These are phyloP conservation scores for Chrysolina americana DNA, from an alignment of 2,888 invertebrate species.

Conservation along the genomic window DNA sequence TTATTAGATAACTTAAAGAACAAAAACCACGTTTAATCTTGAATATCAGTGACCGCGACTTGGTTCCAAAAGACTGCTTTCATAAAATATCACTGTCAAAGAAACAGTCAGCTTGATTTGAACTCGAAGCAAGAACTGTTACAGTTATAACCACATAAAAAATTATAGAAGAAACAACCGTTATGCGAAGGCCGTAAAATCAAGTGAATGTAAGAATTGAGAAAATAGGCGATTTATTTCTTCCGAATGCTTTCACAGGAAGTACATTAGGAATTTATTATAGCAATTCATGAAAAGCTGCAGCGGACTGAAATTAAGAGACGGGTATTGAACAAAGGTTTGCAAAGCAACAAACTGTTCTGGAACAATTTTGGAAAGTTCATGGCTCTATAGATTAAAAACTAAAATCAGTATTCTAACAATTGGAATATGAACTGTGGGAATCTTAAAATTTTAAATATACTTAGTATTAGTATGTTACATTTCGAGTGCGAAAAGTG, in stretches of 20 bases:
- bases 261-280: not conserved
- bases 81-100: constrained; percentile 28
- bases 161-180: constrained; percentile 31
- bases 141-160: constrained; percentile 31
- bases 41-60: not conserved
- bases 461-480: too few species aligned
- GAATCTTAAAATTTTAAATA: too few species aligned
- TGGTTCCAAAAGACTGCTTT: not conserved
- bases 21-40: not conserved
- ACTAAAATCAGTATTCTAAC: too few species aligned
- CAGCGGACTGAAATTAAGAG: not conserved
- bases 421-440: too few species aligned
- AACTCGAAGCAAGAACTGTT: constrained; percentile 24
- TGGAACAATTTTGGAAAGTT: too few species aligned
- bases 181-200: constrained; percentile 26
- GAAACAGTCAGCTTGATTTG: not conserved
- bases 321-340: not conserved
- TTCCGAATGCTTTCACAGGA: constrained; percentile 19
- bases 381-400: too few species aligned
- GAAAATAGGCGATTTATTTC: constrained; percentile 19
- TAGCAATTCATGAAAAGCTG: not conserved
- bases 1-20: too few species aligned
- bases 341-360: too few species aligned
- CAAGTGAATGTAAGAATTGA: constrained; percentile 21
- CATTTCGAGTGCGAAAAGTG: too few species aligned